A percentile compares a stretch with the other conserved stretches of the same genome.
Conservation (phyloP, 2,888 invertebrate genomes). For the Patella ulyssiponensis region DNA sequence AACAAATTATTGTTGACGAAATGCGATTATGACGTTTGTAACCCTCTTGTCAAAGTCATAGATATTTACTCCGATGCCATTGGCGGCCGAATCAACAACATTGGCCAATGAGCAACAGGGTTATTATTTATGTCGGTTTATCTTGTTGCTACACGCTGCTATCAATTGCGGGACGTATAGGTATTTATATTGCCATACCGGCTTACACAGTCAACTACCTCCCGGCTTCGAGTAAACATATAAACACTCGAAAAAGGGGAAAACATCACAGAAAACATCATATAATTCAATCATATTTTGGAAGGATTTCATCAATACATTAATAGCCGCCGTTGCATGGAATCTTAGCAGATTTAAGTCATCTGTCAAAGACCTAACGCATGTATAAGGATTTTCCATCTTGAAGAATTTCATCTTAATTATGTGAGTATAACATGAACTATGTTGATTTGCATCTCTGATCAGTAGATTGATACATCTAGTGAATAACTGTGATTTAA, state of each 20-base stretch:
- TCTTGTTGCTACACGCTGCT: slow-evolving; percentile 51
- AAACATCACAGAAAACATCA: background rate
- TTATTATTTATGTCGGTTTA: slow-evolving; percentile 59
- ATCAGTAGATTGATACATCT: no score
- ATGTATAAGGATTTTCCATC: no score
- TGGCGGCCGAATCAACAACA: slow-evolving; percentile 38
- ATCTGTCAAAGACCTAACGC: no score
- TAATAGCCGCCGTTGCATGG: no score
- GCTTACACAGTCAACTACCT: background rate
- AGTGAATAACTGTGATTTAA: no score
- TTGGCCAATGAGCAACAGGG: slow-evolving; percentile 31
- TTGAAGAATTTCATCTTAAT: no score
- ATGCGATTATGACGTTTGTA: no score
- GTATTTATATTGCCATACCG: slow-evolving; percentile 5
- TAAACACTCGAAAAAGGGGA: background rate
- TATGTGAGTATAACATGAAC: no score
- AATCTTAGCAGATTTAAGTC: no score
- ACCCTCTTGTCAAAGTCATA: background rate
- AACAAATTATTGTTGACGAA: no score
- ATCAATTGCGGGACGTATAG: slow-evolving; percentile 12
- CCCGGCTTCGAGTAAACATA: background rate
- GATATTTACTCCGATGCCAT: slow-evolving; percentile 43
- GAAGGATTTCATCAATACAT: background rate
- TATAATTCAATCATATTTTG: no score
- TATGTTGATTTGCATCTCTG: no score